Percentiles rank a stretch among this genome's conserved stretches.
Conservation (phyloP, 2,888 invertebrate species). For the Ethmia dodecea region DNA sequence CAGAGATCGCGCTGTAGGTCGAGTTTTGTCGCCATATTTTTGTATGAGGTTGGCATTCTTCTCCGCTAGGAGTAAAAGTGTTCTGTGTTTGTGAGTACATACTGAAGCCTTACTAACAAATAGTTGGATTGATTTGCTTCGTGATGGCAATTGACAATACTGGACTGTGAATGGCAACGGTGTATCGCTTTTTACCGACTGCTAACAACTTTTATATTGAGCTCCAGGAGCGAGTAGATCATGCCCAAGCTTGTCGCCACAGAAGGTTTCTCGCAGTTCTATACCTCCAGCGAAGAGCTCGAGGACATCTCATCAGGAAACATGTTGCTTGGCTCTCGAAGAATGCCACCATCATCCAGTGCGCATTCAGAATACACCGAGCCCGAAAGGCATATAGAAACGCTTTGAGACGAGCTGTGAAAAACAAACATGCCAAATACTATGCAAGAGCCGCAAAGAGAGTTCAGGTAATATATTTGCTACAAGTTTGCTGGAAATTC, state of each 20-base stretch:
- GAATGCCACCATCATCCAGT: constrained; percentile 58
- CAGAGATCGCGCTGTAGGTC: no score
- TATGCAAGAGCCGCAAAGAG: constrained; percentile 49
- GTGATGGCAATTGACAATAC: no score
- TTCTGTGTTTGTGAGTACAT: no score
- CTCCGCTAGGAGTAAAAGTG: no score
- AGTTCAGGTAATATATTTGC: constrained; percentile 44
- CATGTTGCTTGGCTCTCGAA: constrained; percentile 52
- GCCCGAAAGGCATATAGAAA: constrained; percentile 46
- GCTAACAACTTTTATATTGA: constrained; percentile 39
- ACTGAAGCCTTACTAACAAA: no score
- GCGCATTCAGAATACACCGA: constrained; percentile 49
- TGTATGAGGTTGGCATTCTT: no score
- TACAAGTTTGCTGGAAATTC: not conserved
- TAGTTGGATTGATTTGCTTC: no score
- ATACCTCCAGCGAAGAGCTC: constrained; percentile 45
- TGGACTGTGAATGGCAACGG: constrained; percentile 60
- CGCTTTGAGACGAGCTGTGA: constrained; percentile 50
- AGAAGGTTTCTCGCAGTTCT: constrained; percentile 46
- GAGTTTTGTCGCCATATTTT: no score
- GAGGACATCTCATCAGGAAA: constrained; percentile 55
- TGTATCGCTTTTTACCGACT: constrained; percentile 37
- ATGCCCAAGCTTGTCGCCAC: constrained; percentile 41
- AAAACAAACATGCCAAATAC: constrained; percentile 46
- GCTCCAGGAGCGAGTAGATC: constrained; percentile 42